Base-by-base conservation (phyloP, 2,113 vertebrate species). In the Pristiophorus japonicus region DNA sequence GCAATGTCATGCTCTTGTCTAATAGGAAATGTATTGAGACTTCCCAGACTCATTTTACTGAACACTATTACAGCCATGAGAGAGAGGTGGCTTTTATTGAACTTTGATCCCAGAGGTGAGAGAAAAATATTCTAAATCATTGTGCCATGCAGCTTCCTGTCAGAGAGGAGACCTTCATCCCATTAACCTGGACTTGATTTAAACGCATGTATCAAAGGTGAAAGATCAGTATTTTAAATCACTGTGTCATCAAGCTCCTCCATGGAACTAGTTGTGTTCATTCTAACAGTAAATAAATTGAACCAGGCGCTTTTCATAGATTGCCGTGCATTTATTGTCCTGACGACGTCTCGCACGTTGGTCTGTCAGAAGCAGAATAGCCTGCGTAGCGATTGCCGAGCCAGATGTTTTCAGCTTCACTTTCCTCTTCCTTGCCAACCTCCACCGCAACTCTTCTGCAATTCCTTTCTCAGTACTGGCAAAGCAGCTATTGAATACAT, bases 101-200 rank as follows among this genome's bases (percentile, higher is more conserved):
- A 70, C 45, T 45, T 22, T 24, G 63, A 45, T 94, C 65, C 93
- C 93, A 94, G 45, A 94, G 93, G 93, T 94, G 93, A 70, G 65
- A 22, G 59, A 92, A 92, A 92, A 94, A 94, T 70, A 67, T 94
- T 94, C 65, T 67, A 67, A 70, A 70, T 94, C 42, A 94, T 47
- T 94, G 91, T 92, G 66, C 93, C 93, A 94, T n/a, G 59, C 88
- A 63, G 59, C 88, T 62, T 92, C 88, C 34, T 92, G 88, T 63
- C 59, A 93, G 66, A 51, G 65, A 67, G 38, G 42, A 34, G 92
- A 51, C 65, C 42, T 67, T 94, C 93, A 94, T 94, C 24, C 45
- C 38, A 94, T 94, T 51, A 70, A 51, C 24, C 65, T 51, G 63
- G 66, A 51, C 11, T 94, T 67, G 93, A 70, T 94, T 94, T 51